A percentile compares a stretch with the other conserved stretches of the same genome.
phyloP scores from a whole-genome alignment of 92 coral and sea anemone genomes.

The Zoanthus solanderi region DNA sequence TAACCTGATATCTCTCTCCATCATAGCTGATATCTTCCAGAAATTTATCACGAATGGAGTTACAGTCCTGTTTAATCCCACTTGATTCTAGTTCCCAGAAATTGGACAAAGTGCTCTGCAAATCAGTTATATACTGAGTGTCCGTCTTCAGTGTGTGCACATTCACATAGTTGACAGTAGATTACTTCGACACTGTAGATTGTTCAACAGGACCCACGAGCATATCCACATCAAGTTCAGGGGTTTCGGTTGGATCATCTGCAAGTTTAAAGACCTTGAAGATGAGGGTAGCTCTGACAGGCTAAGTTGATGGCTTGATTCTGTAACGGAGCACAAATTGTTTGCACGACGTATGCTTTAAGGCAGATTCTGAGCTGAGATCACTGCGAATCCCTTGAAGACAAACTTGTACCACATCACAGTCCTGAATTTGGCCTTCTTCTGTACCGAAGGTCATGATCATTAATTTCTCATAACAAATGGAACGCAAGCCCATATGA shows the following conservation, averaged over 20 bases:
- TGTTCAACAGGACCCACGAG: conserved; percentile 64
- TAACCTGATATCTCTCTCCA: conserved; percentile 24
- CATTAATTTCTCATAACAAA: not conserved
- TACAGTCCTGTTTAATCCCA: conserved; percentile 9
- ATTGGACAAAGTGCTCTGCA: conserved; percentile 10
- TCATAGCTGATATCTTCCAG: conserved; percentile 21
- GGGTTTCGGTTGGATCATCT: conserved; percentile 14
- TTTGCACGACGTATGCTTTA: not conserved
- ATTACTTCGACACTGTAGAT: conserved; percentile 23
- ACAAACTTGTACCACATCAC: conserved; percentile 10
- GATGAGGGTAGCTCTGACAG: conserved; percentile 48
- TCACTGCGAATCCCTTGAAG: not conserved
- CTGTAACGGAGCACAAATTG: not conserved
- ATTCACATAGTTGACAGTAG: conserved; percentile 41
- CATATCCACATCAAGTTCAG: conserved; percentile 45
- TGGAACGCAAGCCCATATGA: not conserved
- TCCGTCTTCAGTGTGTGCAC: not conserved
- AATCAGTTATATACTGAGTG: conserved; percentile 30
- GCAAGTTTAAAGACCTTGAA: conserved; percentile 52
- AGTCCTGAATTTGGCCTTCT: not conserved
- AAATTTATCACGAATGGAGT: conserved; percentile 40
- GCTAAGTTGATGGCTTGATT: conserved; percentile 51
- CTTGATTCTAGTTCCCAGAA: conserved; percentile 29
- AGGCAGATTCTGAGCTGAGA: not conserved
- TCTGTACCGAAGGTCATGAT: not conserved